These are phyloP conservation scores for Ara ararauna DNA, from an alignment of 2,797 vertebrate species.

Conservation along the genomic window DNA sequence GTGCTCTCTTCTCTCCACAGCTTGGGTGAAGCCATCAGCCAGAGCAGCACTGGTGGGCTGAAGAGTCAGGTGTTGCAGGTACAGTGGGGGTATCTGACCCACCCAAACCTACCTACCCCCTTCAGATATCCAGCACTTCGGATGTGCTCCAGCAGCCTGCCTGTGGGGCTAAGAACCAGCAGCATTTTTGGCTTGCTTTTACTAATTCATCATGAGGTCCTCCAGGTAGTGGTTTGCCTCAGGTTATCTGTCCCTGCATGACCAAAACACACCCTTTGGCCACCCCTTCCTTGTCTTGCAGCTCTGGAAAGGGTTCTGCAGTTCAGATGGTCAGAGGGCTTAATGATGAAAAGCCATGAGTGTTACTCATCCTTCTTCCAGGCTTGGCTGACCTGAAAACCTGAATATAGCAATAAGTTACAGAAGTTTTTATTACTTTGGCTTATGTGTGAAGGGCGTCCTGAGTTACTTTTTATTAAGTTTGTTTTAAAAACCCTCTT, in stretches of 20 bases:
- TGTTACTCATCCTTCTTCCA: background rate
- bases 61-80: background rate
- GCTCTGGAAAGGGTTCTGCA: background rate
- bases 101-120: background rate
- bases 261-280: background rate
- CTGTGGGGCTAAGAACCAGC: fast-evolving
- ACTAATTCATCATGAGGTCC: background rate
- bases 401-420: background rate
- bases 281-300: background rate
- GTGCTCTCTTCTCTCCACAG: background rate
- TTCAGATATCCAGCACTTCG: background rate
- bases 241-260: background rate
- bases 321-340: background rate
- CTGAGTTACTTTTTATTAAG: background rate
- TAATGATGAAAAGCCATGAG: background rate
- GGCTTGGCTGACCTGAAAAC: background rate
- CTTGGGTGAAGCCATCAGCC: background rate
- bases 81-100: background rate
- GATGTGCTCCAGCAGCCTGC: background rate
- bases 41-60: background rate
- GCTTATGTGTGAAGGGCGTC: background rate
- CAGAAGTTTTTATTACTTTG: background rate
- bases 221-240: background rate
- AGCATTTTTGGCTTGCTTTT: background rate
- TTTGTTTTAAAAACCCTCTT: background rate